Percentiles rank a stretch among this genome's conserved stretches.
Conservation (phyloP, 1,140 invertebrate species). For the Drosophila sp. region DNA sequence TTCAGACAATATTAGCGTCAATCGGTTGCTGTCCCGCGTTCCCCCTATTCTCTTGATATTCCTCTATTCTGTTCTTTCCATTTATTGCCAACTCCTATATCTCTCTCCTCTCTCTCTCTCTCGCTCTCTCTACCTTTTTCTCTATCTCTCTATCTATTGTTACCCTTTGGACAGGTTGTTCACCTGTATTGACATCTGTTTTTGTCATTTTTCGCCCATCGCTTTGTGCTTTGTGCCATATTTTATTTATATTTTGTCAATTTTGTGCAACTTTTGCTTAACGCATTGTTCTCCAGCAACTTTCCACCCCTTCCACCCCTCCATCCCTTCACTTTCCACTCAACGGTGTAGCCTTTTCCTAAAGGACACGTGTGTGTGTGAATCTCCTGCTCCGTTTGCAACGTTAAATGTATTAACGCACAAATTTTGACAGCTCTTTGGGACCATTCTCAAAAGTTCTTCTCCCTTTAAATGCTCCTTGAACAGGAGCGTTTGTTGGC, state of each 20-base stretch:
- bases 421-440: constrained; percentile 45
- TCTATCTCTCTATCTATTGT: constrained; percentile 19
- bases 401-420: constrained; percentile 44
- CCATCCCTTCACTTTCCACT: neutral
- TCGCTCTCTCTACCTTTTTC: no score
- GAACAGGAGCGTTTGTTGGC: neutral
- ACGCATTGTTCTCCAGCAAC: constrained; percentile 34
- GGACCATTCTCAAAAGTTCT: constrained; percentile 45
- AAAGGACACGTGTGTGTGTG: constrained; percentile 1
- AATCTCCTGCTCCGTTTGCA: neutral
- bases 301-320: no score
- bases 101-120: no score
- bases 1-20: constrained; percentile 74
- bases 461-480: neutral
- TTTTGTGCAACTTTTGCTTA: constrained; percentile 73
- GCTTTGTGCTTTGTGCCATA: constrained; percentile 64
- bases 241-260: constrained; percentile 82
- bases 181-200: constrained; percentile 60
- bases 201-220: constrained; percentile 41
- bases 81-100: constrained; percentile 34
- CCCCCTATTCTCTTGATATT: neutral
- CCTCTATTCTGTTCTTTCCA: constrained; percentile 12
- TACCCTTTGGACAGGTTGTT: constrained; percentile 62
- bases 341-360: constrained; percentile 15
- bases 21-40: constrained; percentile 24